phyloP scores from a whole-genome alignment of 2,113 vertebrate genomes.

The Archocentrus centrarchus region DNA sequence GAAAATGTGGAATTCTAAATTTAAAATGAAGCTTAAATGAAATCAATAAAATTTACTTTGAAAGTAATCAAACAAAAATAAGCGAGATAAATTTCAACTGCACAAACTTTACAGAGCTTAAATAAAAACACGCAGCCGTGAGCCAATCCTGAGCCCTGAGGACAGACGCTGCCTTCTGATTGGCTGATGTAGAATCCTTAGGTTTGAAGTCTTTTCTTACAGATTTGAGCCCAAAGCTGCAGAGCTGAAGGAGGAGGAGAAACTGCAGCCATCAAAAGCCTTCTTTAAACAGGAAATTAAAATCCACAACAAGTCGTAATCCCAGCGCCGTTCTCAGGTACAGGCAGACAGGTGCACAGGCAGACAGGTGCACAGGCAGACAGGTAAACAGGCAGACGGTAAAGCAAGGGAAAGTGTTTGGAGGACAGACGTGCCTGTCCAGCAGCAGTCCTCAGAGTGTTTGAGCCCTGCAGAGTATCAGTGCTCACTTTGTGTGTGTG shows the following conservation, averaged over 20 bases:
- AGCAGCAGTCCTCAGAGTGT: background rate
- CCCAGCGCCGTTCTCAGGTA: background rate
- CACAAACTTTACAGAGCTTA: background rate
- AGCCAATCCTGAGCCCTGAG: background rate
- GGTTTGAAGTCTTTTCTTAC: background rate
- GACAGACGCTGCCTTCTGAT: background rate
- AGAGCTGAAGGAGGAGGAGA: background rate
- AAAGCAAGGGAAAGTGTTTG: background rate
- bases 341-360: background rate
- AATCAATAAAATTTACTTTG: background rate
- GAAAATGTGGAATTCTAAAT: background rate
- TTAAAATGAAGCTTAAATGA: background rate
- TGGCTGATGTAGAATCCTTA: background rate
- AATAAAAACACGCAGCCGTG: too few relatives aligned
- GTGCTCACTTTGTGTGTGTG: background rate
- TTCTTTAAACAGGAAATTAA: background rate
- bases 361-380: too few relatives aligned
- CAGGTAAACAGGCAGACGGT: background rate
- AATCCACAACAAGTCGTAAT: background rate
- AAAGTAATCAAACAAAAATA: too few relatives aligned
- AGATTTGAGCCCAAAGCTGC: background rate
- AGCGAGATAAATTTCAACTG: too few relatives aligned
- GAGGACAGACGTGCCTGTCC: background rate
- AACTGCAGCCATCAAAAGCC: background rate
- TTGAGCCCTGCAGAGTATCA: slow-evolving; percentile 22